Evolutionary conservation across 2,797 vertebrate genomes (phyloP).

Genomic region (Spinibarbus caldwelli): DNA sequence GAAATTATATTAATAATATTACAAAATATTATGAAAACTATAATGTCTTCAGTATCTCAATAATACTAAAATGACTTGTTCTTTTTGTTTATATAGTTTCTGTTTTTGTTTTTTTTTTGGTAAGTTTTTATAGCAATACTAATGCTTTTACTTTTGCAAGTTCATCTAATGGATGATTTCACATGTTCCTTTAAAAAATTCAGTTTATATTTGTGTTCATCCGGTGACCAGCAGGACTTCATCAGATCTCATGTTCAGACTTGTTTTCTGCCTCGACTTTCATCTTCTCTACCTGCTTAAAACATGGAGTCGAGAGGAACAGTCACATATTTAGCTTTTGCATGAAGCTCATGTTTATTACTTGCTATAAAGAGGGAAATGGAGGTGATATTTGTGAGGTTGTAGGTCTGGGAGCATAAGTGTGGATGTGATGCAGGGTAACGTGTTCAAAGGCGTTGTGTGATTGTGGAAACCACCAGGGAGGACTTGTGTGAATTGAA

Average conservation of each 20-base stretch:
- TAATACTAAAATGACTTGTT: neutral
- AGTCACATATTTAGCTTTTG: neutral
- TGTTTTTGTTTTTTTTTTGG: too few species aligned
- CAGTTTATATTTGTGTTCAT: neutral
- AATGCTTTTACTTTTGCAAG: too few species aligned
- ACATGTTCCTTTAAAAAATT: neutral
- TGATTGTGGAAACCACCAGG: conserved; percentile 21
- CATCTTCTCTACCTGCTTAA: neutral
- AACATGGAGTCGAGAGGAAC: neutral
- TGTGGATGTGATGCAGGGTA: neutral
- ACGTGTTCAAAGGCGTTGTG: neutral
- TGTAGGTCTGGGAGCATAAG: neutral
- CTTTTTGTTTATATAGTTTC: neutral
- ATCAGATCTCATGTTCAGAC: neutral
- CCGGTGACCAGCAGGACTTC: neutral
- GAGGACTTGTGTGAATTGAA: conserved; percentile 26
- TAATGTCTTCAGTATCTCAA: neutral
- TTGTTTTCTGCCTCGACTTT: neutral
- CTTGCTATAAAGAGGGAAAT: neutral
- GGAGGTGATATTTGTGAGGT: neutral
- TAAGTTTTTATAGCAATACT: neutral
- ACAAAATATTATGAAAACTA: neutral
- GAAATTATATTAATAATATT: neutral
- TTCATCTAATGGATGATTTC: neutral
- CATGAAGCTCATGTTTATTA: neutral